phyloP scores from a whole-genome alignment of 2,888 invertebrate species.

The Melieria omissa region DNA sequence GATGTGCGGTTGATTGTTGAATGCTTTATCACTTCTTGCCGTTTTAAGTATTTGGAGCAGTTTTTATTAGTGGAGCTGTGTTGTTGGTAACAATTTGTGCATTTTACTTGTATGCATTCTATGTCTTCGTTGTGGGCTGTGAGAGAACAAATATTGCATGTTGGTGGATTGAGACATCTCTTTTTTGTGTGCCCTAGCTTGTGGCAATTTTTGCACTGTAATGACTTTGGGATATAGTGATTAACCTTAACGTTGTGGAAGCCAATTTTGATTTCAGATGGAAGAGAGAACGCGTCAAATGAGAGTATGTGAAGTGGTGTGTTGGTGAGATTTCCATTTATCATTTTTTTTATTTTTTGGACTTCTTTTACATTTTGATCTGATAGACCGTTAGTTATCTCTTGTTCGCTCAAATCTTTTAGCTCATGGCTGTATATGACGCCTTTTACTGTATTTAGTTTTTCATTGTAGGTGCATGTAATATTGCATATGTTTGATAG shows the following conservation, averaged over 20 bases:
- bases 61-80: slow-evolving; percentile 17
- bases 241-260: slow-evolving; percentile 29
- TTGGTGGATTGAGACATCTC: no score
- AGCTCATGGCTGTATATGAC: slow-evolving; percentile 28
- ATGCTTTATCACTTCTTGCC: no score
- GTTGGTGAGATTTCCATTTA: slow-evolving; percentile 12
- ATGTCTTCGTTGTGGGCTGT: background rate
- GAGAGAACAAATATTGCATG: slow-evolving; percentile 17
- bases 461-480: slow-evolving; percentile 6
- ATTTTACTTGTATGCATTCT: slow-evolving; percentile 1
- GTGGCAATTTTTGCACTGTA: slow-evolving; percentile 30
- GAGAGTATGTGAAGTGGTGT: slow-evolving; percentile 27
- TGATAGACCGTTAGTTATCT: slow-evolving; percentile 10
- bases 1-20: no score
- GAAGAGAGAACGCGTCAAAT: slow-evolving; percentile 26
- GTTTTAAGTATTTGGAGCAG: no score
- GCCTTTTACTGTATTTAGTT: slow-evolving; percentile 35
- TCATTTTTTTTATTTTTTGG: slow-evolving; percentile 30
- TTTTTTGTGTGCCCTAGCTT: no score
- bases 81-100: slow-evolving; percentile 15
- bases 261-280: slow-evolving; percentile 30
- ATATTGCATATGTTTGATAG: slow-evolving; percentile 24
- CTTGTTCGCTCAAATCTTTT: slow-evolving; percentile 7
- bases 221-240: slow-evolving; percentile 28
- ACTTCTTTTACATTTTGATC: slow-evolving; percentile 30